Conservation (phyloP, 1,140 invertebrate species). For the Lepeophtheirus salmonis region DNA sequence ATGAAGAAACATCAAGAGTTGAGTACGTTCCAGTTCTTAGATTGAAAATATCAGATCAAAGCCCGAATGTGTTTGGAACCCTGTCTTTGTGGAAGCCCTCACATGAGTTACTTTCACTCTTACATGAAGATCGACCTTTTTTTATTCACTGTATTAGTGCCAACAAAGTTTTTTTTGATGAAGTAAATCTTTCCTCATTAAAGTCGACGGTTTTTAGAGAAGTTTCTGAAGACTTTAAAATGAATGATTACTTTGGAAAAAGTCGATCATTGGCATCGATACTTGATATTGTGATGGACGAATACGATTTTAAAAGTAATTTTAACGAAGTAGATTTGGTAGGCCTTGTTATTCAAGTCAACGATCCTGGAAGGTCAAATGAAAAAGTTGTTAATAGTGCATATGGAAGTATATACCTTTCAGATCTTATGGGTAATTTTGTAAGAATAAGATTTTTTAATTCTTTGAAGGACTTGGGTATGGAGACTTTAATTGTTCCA, state of each 20-base stretch:
- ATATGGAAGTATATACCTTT: neutral
- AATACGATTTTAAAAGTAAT: neutral
- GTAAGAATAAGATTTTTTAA: neutral
- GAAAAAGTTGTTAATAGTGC: too few relatives aligned
- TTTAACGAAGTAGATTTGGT: neutral
- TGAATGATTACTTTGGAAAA: neutral
- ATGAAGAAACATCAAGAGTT: neutral
- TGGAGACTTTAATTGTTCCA: neutral
- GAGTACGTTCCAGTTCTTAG: neutral
- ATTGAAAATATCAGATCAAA: neutral
- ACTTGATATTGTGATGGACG: neutral
- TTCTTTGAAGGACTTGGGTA: neutral
- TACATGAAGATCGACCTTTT: neutral
- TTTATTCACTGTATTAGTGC: too few relatives aligned
- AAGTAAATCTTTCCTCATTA: too few relatives aligned
- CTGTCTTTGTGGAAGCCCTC: neutral
- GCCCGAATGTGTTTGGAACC: neutral
- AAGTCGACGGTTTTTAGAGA: neutral
- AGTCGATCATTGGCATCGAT: neutral
- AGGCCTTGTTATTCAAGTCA: neutral
- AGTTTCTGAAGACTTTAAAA: neutral
- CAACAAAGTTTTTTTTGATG: too few relatives aligned
- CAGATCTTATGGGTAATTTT: neutral
- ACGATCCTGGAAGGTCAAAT: neutral
- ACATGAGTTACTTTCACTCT: neutral